Base-by-base conservation (phyloP, 2,888 invertebrate genomes). In the Adineta ricciae region DNA sequence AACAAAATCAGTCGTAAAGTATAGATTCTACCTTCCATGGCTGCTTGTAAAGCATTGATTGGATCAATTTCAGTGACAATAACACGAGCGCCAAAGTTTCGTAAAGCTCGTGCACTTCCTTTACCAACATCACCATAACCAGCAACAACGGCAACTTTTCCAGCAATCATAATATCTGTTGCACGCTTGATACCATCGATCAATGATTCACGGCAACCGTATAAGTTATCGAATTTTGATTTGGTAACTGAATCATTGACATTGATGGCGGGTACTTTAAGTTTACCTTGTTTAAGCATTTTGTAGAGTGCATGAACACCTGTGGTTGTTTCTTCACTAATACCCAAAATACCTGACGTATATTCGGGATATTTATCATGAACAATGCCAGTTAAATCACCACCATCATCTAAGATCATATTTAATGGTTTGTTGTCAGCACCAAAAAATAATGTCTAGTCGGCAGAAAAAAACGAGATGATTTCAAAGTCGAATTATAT, bases 111-210 rank as follows among this genome's bases (percentile, higher is more conserved):
- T 36, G 97, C 97, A 89, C 96, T 96, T 83, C 99, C 99, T 92
- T 99, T 99, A 87, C 99, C 99, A 21, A 99, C 99, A 92, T 99
- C 99, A 84, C 99, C 99, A 90, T 97, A 99, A 27, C 99, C 99
- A 87, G 95, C 96, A 2, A 98, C 97, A n/a, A 96, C 94, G 89
- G 96, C 96, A 1, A 97, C 96, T 92, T 99, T 99, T 46, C 97
- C 97, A 86, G 99, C 97, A 87, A 99, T 93, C 99, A 99, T 99
- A 24, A 99, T 94, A 89, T 99, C 98, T 11, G 98, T 99, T 84
- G 99, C 99, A 87, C 99, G 93, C 91, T 99, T 99, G 88, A 99
- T 96, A 86, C 99, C 99, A 92, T 99, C 99, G 87, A 96, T 94
- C 54, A 99, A 92, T 1, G 98, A 99, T 91, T 99, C 99, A 84